A percentile compares a stretch with the other conserved stretches of the same genome.
Evolutionary conservation across 1,140 invertebrate genomes (phyloP).

Genomic region (Akabosia matsudoensis): DNA sequence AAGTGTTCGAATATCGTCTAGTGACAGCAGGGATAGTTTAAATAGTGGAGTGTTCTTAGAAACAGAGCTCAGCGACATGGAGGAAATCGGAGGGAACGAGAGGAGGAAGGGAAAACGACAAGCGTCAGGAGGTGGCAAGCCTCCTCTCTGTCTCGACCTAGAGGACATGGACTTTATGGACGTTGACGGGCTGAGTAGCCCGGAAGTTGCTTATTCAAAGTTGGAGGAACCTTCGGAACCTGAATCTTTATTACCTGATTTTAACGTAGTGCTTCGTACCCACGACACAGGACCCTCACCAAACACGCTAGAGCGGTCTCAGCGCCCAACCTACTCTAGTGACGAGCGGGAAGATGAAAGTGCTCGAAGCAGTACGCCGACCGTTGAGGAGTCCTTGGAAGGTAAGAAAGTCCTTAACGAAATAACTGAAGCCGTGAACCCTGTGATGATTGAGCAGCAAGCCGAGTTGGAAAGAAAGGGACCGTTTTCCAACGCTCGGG

Average conservation of each 20-base stretch:
- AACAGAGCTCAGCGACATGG: slow-evolving; percentile 71
- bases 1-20: slow-evolving; percentile 34
- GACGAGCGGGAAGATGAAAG: not conserved
- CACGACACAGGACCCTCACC: not conserved
- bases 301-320: not conserved
- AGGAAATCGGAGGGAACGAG: slow-evolving; percentile 14
- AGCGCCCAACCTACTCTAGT: not conserved
- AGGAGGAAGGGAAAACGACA: slow-evolving; percentile 35
- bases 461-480: slow-evolving; percentile 48
- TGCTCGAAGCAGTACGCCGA: not conserved
- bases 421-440: not conserved
- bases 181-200: slow-evolving; percentile 46
- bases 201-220: slow-evolving; percentile 39
- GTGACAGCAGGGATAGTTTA: slow-evolving; percentile 39
- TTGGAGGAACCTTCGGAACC: not conserved
- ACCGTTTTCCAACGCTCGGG: slow-evolving; percentile 67
- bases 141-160: slow-evolving; percentile 49
- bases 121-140: not conserved
- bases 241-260: slow-evolving; percentile 10
- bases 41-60: slow-evolving; percentile 60
- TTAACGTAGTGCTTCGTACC: not conserved
- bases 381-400: not conserved
- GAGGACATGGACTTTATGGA: slow-evolving; percentile 72
- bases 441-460: not conserved
- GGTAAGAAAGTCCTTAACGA: not conserved